A percentile compares a stretch with the other conserved stretches of the same genome.
These are phyloP conservation scores for Podarcis raffonei DNA, from an alignment of 2,113 vertebrate genomes.

Conservation along the genomic window DNA sequence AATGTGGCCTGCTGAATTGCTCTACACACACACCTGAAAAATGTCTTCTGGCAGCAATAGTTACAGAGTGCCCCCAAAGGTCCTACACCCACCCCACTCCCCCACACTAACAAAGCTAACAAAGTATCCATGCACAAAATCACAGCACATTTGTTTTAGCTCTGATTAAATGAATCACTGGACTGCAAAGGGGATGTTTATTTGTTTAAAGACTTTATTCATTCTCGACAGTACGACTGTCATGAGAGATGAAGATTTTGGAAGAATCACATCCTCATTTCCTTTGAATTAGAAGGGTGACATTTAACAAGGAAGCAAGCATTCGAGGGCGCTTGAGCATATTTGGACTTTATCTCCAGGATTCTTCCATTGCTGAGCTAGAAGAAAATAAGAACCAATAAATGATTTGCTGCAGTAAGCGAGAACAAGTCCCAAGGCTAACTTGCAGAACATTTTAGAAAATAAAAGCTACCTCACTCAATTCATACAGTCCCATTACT, in stretches of 20 bases:
- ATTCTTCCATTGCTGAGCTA: background rate
- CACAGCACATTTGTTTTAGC: background rate
- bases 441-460: no score
- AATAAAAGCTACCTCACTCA: no score
- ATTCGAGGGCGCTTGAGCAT: background rate
- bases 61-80: background rate
- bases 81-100: background rate
- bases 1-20: background rate
- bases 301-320: background rate
- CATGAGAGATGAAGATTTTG: background rate
- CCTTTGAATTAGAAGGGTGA: background rate
- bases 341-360: background rate
- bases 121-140: background rate
- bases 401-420: background rate
- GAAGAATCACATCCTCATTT: background rate
- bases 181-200: no score
- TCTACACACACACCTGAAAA: background rate
- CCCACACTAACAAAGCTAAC: background rate
- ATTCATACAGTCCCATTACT: no score
- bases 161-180: background rate
- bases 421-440: background rate
- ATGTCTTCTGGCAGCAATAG: background rate
- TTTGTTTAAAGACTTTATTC: background rate
- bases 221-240: background rate
- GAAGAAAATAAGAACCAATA: background rate